Evolutionary conservation across 2,113 vertebrate species (phyloP), one percentile per base, ranked within the genome.

Genomic region (Bubo blakistoni): DNA sequence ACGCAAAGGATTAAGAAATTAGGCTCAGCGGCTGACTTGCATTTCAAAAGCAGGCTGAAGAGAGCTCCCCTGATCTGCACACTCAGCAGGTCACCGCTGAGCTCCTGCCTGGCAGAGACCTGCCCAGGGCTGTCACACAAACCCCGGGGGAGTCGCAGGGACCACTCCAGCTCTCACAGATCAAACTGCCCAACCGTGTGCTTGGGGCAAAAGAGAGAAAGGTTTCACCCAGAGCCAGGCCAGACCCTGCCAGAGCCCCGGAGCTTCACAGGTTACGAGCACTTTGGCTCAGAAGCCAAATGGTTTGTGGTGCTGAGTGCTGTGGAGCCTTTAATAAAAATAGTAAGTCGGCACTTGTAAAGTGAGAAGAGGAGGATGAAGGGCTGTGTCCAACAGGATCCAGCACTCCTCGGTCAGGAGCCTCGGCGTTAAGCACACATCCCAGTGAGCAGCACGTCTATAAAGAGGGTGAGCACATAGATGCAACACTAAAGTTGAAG

Each of bases 111-210:
- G 16, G 32, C 46, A 36, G 44, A 66, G 74, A 49, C n/a, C 21
- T 36, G 38, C 63, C 67, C n/a, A 72, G 36, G 44, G 36, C 44
- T 15, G 18, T 13, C 36, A 38, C 54, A 32, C 27, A 22, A 46
- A 32, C 6, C 36, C 16, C 8, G 27, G 42, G 42, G 46, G 16
- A 52, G 22, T 14, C 58, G 42, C 1, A 0, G 76, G 38, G 18
- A 44, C 38, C 49, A 32, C 26, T 22, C 22, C 67, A 47, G 47
- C 65, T 16, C 54, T 20, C 67, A 80, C 67, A 76, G 9, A 17
- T 13, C 20, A 10, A 62, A 58, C 21, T 8, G 3, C 36, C 46
- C 40, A 24, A 7, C 29, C 2, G 0, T 0, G 14, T 2, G 46
- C 19, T 5, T 15, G 32, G 51, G 70, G 59, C 17, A 49, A 40